These are phyloP conservation scores for Sceloporus tristichus DNA, from an alignment of 2,113 vertebrate species.

Conservation along the genomic window DNA sequence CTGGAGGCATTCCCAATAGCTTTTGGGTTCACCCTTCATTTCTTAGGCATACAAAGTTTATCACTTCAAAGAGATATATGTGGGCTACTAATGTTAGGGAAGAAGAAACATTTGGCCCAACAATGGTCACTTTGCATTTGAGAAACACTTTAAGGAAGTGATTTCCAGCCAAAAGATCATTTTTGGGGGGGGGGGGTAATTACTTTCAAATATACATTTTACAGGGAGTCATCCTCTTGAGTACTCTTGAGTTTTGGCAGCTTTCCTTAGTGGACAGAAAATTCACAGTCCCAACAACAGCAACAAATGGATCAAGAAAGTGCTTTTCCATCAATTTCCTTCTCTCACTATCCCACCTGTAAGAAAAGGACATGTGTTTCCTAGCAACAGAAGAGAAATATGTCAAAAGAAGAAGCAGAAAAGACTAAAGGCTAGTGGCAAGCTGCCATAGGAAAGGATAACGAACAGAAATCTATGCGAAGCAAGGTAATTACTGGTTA, in stretches of 20 bases:
- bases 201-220: not conserved
- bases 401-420: not conserved
- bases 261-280: not conserved
- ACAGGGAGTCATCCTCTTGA: not conserved
- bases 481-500: not conserved
- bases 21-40: not conserved
- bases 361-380: not conserved
- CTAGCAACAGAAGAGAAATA: not conserved
- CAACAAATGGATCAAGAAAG: not conserved
- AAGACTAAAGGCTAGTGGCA: not conserved
- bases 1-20: not conserved
- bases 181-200: not conserved
- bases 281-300: not conserved
- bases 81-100: not conserved
- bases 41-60: not conserved
- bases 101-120: not conserved
- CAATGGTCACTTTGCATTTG: not conserved
- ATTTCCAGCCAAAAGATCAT: not conserved
- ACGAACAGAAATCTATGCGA: not conserved
- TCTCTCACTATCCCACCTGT: not conserved
- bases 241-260: too few species aligned
- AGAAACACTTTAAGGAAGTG: not conserved
- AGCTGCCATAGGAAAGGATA: not conserved
- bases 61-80: too few species aligned
- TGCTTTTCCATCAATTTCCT: not conserved